Base-by-base conservation (phyloP, 53 echinoderm and acorn worm species). In the Holothuria leucospilota region DNA sequence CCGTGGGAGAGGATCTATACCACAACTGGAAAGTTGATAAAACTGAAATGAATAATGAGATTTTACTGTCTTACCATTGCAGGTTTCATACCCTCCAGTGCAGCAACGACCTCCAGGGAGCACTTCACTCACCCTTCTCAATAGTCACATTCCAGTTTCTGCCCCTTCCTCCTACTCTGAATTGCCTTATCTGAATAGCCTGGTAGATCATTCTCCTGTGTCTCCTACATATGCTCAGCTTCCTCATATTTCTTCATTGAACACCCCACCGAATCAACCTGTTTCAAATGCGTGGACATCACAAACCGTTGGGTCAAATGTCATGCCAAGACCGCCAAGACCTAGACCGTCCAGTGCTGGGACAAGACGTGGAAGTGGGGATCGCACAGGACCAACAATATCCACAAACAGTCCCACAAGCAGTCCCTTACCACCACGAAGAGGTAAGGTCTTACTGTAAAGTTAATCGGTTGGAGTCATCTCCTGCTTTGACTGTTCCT, bases 311-410 rank as follows among this genome's bases (percentile, higher is more conserved):
- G 64, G 63, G 2, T 56, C 89, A 39, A 86, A 85, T 69, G 95
- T 99, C 25, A 87, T 93, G 13, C 99, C 99, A 53, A 87, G 95
- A 73, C 99, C 99, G 9, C 99, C 99, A 0, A 92, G 95, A 70
- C 87, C 95, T 0, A 90, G 99, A 77, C 99, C 99, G 14, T 90
- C 92, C 29, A 99, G 99, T 86, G 99, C 99, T 14, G 99, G 95
- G n/a, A 85, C 81, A 4, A 89, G 99, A 64, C 86, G 95, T 39
- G 95, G 93, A 8, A 97, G 97, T 63, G 91, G 88, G 14, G 87
- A 89, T 68, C 79, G 92, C 60, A 72, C 41, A 18, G 86, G 86
- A 13, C 65, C 71, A 27, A 91, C 85, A 25, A 16, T 56, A 18
- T 56, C 75, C 30, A 68, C 74, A 24, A 87, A 84, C 77, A 99